Base-by-base conservation (phyloP, 2,888 invertebrate genomes). In the Rhorus exstirpatorius region DNA sequence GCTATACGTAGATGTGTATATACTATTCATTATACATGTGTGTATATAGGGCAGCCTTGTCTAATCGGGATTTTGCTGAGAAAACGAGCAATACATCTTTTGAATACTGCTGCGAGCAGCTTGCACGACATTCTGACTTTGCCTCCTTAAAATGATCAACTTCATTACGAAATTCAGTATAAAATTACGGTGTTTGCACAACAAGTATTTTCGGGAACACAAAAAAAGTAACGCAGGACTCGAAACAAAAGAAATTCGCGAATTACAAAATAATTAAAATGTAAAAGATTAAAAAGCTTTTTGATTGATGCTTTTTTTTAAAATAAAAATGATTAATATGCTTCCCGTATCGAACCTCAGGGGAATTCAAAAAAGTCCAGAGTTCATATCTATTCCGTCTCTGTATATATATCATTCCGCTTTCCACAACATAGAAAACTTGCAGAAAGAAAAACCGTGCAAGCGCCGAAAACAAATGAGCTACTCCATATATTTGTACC, bases 31-130 rank as follows among this genome's bases (percentile, higher is more conserved):
- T 41, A 44, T 21, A 26, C 46, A 49, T 58, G 49, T n/a, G 49
- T 55, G 70, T 8, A 24, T 61, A 72, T 61, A 53, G 53, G 46
- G 17, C 58, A 46, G 14, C 19, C 55, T 31, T 55, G 65, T 75
- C 65, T 67, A 67, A 65, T 75, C 75, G 65, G 65, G 17, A 75
- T 67, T 58, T 46, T 35, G 31, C 75, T 41, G 51, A 26, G 65
- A 65, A 75, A 75, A 75, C 35, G 65, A 31, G 65, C 65, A 41
- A 75, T 75, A 53, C 55, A 75, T 75, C 55, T 75, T 65, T 55
- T 6, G 44, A 46, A 65, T 65, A 24, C 65, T 55, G 35, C 31
- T 46, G 26, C 31, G 35, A 65, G 75, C 51, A 55, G 35, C 65
- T 55, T 65, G 31, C 12, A 46, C 55, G 44, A 63, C 55, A 35